Base-by-base conservation (phyloP, 2,797 vertebrate genomes). In the Micromesistius poutassou region DNA sequence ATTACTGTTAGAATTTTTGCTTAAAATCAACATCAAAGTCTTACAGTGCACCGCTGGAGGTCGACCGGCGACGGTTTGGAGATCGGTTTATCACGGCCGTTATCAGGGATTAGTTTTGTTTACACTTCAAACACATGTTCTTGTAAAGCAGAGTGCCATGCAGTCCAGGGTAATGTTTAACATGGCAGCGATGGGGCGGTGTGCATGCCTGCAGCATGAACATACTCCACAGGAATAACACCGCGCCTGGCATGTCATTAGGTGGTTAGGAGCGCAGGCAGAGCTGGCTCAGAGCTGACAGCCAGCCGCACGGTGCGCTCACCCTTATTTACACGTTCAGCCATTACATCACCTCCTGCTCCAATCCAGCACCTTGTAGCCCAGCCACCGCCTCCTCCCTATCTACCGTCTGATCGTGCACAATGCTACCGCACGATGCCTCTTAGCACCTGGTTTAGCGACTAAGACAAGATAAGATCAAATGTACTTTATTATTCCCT, bases 351-450 rank as follows among this genome's bases (percentile, higher is more conserved):
- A 72, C 42, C 76, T 19, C 4, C 9, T 31, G 78, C 77, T 73
- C 76, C 78, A 80, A 88, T 75, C 80, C 78, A 46, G 50, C 81
- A 72, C 79, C 71, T 77, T 77, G 73, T 6, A 16, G 72, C 76
- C 81, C 81, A 12, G 30, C 76, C 30, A 74, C 76, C 78, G 87
- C 83, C 76, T 78, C 81, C 82, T 81, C 74, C 88, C 74, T 77
- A 91, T 90, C 82, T 71, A 80, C 92, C 91, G 88, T 77, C 46
- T 50, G 16, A 85, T 78, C 79, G 35, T 82, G 84, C 84, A 86
- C 86, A 88, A 91, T 82, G 80, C 92, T 88, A 89, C 75, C 88
- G 91, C 80, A 85, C 83, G 79, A 87, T 88, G 89, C 87, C 84
- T 86, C 85, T 85, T 87, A 88, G 89, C 87, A 87, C 89, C 88